Evolutionary conservation across 2,888 invertebrate species (phyloP).

Genomic region (Nasonovia ribisnigri): DNA sequence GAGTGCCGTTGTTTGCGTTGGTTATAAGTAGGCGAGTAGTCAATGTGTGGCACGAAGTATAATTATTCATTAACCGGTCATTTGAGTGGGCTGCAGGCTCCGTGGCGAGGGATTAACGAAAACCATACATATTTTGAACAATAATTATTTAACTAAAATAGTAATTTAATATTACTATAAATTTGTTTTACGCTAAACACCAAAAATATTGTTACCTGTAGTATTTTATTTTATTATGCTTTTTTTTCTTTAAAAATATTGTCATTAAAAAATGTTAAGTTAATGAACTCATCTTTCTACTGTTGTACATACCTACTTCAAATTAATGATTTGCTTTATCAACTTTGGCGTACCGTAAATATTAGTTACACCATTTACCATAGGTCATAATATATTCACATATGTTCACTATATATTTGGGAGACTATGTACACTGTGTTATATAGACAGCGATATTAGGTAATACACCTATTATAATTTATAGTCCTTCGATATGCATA

Average conservation of each 20-base stretch:
- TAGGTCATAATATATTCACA: not conserved
- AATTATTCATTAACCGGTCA: not conserved
- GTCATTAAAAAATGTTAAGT: not conserved
- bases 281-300: not conserved
- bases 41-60: not conserved
- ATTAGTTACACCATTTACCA: not conserved
- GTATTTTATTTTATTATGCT: not conserved
- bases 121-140: not conserved
- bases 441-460: not conserved
- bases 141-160: not conserved
- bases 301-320: accelerated
- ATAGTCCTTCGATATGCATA: not conserved
- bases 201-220: not conserved
- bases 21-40: not conserved
- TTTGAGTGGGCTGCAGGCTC: not conserved
- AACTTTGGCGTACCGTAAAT: not conserved
- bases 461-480: not conserved
- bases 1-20: slow-evolving; percentile 21
- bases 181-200: not conserved
- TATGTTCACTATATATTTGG: not conserved
- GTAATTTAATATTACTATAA: not conserved
- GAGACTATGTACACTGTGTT: not conserved
- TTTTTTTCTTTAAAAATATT: not conserved
- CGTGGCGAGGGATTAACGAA: not conserved
- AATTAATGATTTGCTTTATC: not conserved